Conservation (phyloP, 2,888 invertebrate genomes). For the Drosophila pseudotakahashii region DNA sequence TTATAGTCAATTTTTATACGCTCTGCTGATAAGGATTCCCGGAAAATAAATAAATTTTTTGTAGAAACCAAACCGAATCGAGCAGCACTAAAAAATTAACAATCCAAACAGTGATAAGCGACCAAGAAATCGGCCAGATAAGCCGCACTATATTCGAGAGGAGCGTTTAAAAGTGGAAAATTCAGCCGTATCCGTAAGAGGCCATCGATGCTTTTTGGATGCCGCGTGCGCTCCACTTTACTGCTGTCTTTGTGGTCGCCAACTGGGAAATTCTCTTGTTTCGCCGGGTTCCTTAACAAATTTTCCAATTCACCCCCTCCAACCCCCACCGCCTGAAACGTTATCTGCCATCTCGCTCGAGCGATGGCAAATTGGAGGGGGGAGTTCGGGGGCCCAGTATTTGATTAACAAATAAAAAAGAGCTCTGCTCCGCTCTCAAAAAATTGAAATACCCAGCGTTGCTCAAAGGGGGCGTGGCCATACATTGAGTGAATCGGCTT, state of each 20-base stretch:
- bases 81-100: constrained; percentile 56
- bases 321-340: constrained; percentile 16
- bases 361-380: constrained; percentile 40
- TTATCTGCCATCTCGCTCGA: constrained; percentile 48
- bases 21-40: constrained; percentile 55
- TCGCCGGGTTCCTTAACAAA: constrained; percentile 48
- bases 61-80: constrained; percentile 49
- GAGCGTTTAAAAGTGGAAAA: constrained; percentile 49
- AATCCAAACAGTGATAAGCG: constrained; percentile 64
- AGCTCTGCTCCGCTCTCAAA: constrained; percentile 38
- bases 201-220: constrained; percentile 24
- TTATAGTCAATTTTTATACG: constrained; percentile 23
- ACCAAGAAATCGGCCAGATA: constrained; percentile 50
- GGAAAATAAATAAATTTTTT: constrained; percentile 52
- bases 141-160: constrained; percentile 33
- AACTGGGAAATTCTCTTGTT: constrained; percentile 66
- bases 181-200: constrained; percentile 18
- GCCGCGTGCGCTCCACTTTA: constrained; percentile 65
- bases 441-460: not conserved
- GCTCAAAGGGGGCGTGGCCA: constrained; percentile 28
- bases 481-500: constrained; percentile 22
- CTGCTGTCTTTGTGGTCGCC: constrained; percentile 58
- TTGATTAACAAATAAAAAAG: constrained; percentile 77
- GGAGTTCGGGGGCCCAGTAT: constrained; percentile 62
- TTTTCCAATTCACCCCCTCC: constrained; percentile 23